Evolutionary conservation across 2,797 vertebrate species (phyloP).

Genomic region (Enteromius afrohamiltoni): DNA sequence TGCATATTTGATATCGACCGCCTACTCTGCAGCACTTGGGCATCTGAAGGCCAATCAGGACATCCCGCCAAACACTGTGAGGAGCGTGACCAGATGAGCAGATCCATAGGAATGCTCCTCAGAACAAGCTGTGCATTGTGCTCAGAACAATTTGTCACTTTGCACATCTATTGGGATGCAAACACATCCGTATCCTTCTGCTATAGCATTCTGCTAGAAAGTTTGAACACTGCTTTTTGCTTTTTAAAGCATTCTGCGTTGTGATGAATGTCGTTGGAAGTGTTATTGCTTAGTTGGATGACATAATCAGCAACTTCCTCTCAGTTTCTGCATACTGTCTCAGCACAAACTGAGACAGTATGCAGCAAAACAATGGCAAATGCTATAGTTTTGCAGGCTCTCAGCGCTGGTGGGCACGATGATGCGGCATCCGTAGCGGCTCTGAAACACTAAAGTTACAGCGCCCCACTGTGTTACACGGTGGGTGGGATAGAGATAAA

Average conservation of each 20-base stretch:
- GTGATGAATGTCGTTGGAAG: neutral
- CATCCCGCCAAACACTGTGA: neutral
- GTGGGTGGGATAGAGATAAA: conserved; percentile 79
- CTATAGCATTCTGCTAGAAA: neutral
- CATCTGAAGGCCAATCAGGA: conserved; percentile 4
- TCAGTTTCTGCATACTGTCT: neutral
- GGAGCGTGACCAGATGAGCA: conserved; percentile 33
- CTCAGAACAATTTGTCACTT: neutral
- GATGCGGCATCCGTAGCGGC: conserved; percentile 63
- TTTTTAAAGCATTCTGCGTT: neutral
- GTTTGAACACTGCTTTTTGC: neutral
- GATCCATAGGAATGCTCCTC: conserved; percentile 36
- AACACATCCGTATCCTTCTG: neutral
- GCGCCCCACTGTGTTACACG: conserved; percentile 68
- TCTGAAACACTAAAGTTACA: conserved; percentile 64
- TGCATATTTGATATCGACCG: conserved; percentile 13
- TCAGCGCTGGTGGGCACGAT: conserved; percentile 1
- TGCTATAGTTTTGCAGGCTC: neutral
- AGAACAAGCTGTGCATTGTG: neutral
- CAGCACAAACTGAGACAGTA: neutral
- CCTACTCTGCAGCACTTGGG: conserved; percentile 4
- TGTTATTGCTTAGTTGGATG: conserved; percentile 6
- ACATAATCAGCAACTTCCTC: neutral
- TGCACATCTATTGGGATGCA: neutral
- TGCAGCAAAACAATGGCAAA: conserved; percentile 1